Evolutionary conservation across 2,797 vertebrate species (phyloP), one percentile per base, ranked within the genome.

Genomic region (Epinephelus coioides): DNA sequence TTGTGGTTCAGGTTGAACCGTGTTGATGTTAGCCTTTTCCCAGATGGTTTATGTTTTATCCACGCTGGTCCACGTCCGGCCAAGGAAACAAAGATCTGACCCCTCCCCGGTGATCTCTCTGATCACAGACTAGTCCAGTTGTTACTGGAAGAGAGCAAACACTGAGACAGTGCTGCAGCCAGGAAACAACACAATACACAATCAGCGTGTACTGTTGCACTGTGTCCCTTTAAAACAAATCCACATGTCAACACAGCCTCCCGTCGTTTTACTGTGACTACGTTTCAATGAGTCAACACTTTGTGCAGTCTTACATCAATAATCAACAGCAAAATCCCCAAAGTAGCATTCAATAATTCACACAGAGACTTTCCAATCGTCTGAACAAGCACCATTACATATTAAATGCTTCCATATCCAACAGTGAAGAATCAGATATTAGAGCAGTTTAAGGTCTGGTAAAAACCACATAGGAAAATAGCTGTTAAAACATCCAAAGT

Each of bases 11-110:
- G 73, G 76, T 59, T 62, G 72, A 53, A 62, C 50, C 2, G 7
- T 79, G 78, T 74, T 76, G 78, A 85, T 75, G 73, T 53, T 63
- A 68, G 65, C 51, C 19, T 51, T n/a, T 62, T 27, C 64, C 75
- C 88, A 89, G 81, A 81, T 89, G 91, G 79, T 88, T 84, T 89
- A 65, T 65, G 73, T 88, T 91, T 85, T 40, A 78, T 76, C 51
- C 53, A 53, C 7, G 6, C 47, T 44, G 61, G 43, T 78, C 63
- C 70, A 55, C 4, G 50, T 88, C 85, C 70, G 59, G 68, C 49
- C 54, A 21, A 46, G 49, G 46, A 81, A 84, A 88, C 81, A 85
- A 75, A 84, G 76, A 64, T 72, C 77, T 69, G 85, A 86, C 86
- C 82, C 82, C 73, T 73, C 63, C 65, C 46, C 59, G 61, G 14